Conservation (phyloP, 2,888 invertebrate species). For the Leistus spinibarbis region DNA sequence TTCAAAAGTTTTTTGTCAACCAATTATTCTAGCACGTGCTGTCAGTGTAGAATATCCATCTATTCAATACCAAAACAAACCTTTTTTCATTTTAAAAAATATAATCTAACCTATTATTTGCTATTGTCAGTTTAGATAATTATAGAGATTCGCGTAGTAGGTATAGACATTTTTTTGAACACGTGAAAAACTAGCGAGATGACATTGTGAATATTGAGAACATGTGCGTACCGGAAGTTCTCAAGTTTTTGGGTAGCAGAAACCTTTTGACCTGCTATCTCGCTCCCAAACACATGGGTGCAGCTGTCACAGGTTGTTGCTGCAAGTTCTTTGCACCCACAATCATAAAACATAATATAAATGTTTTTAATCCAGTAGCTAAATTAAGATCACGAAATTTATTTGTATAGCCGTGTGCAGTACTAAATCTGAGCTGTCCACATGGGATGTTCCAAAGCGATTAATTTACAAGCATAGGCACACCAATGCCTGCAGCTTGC, state of each 20-base stretch:
- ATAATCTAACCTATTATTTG: background rate
- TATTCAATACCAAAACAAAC: background rate
- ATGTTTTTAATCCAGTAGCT: background rate
- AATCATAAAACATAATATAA: background rate
- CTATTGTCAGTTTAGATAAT: background rate
- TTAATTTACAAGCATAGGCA: no score
- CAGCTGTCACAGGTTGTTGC: background rate
- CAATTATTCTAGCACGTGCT: conserved; percentile 7
- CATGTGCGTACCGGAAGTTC: conserved; percentile 17
- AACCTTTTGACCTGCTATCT: conserved; percentile 15
- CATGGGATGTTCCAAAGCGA: no score
- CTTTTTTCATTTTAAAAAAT: background rate
- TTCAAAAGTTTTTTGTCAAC: no score
- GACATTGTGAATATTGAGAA: conserved; percentile 9
- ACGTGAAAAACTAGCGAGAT: background rate
- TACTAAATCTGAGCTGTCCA: no score
- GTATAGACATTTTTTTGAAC: background rate
- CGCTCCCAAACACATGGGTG: background rate
- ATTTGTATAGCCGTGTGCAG: background rate
- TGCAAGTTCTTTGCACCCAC: background rate
- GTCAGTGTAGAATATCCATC: background rate
- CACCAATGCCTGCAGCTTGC: no score
- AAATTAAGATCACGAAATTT: background rate
- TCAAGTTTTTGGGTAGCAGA: conserved; percentile 11
- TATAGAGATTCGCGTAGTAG: background rate